phyloP scores from a whole-genome alignment of 2,797 vertebrate species.

The Enteromius fasciolatus region DNA sequence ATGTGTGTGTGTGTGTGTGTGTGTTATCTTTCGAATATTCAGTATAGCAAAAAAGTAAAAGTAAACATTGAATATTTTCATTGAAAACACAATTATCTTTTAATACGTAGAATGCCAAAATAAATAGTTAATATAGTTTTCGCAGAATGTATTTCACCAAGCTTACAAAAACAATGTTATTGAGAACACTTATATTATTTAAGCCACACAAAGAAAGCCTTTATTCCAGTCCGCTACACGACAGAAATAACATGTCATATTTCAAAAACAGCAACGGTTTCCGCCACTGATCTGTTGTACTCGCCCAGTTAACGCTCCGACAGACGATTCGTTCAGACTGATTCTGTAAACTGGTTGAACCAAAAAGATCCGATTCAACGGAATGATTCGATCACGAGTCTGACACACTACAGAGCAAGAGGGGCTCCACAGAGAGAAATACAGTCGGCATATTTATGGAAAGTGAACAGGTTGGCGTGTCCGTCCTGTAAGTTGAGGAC shows the following conservation, averaged over 20 bases:
- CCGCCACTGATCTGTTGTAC: no score
- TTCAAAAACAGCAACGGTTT: background rate
- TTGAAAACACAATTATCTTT: background rate
- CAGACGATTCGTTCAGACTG: background rate
- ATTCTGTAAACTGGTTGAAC: background rate
- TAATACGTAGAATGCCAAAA: background rate
- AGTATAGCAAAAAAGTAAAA: no score
- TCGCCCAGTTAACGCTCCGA: background rate
- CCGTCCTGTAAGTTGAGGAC: background rate
- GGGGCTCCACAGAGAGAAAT: slow-evolving; percentile 9
- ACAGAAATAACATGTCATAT: background rate
- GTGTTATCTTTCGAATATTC: no score
- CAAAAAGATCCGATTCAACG: slow-evolving; percentile 2
- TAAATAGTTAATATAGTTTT: background rate
- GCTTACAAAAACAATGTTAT: background rate
- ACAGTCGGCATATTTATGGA: slow-evolving; percentile 16
- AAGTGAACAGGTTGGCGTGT: slow-evolving; percentile 16
- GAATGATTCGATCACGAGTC: background rate
- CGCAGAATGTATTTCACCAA: background rate
- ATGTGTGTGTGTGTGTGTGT: no score
- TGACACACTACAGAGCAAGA: background rate
- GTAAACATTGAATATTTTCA: background rate
- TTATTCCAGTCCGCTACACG: background rate
- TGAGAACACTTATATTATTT: background rate
- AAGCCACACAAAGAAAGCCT: background rate